Base-by-base conservation (phyloP, 2,797 vertebrate species). In the Onychomys leucogaster region DNA sequence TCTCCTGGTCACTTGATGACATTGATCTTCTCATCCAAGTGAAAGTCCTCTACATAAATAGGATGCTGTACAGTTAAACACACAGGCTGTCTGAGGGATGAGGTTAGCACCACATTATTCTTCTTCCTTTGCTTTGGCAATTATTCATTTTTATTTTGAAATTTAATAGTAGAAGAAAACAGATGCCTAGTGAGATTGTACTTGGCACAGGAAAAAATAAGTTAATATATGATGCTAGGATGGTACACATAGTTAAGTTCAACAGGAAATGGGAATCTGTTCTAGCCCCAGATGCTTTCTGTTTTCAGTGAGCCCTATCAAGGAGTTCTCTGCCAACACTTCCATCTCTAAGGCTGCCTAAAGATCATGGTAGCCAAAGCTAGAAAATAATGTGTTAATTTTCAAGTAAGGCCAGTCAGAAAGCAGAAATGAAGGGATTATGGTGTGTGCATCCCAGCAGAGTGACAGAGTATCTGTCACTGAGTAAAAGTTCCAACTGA, bases 131-230 rank as follows among this genome's bases (percentile, higher is more conserved):
- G 52, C 52, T 78, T 90, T 87, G 59, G 29, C 80, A 93, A 69
- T 80, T 52, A 92, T 46, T 94, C 78, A 71, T 3, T 90, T 95
- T 94, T 69, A 94, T 69, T 95, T 94, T 32, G 92, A 96, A 97
- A 88, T 96, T 75, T 94, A 71, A 94, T 90, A 88, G 83, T 37
- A 57, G 63, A 96, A n/a, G 71, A 95, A 96, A 95, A 81, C 63
- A 91, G 87, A 88, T 95, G 85, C 82, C 84, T 63, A 94, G 41
- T 91, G 81, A 92, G 90, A 91, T 75, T 96, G 57, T 81, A 73
- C 37, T 80, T 77, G 76, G 61, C 75, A 49, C n/a, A 91, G 78
- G 63, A 81, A 87, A 95, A 85, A 83, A 85, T 27, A 84, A 78
- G 65, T 81, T 96, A 93, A 96, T 95, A 85, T 25, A 41, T n/a